Evolutionary conservation across 2,113 vertebrate species (phyloP).

Genomic region (Epinephelus fuscoguttatus): DNA sequence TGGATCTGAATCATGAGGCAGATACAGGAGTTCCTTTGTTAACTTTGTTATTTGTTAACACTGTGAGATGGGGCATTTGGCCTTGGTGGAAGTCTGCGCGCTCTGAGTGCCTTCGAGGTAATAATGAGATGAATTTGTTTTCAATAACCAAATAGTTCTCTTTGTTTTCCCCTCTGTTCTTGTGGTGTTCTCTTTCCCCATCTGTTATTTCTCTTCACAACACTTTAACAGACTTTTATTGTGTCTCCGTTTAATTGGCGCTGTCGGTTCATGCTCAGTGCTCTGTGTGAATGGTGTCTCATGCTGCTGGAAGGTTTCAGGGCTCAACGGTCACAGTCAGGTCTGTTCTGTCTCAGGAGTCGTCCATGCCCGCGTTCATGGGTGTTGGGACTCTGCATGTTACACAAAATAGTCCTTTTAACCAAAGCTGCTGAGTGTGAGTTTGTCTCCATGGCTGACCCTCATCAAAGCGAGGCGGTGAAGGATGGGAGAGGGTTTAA

Average conservation of each 20-base stretch:
- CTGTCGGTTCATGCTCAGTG: conserved; percentile 23
- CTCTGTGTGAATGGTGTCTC: conserved; percentile 31
- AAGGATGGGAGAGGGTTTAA: conserved; percentile 27
- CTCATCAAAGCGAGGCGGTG: conserved; percentile 20
- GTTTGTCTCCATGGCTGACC: conserved; percentile 32
- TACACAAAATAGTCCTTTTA: conserved; percentile 9
- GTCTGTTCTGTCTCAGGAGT: not conserved
- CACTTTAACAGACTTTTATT: conserved; percentile 35
- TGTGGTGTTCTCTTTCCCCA: not conserved
- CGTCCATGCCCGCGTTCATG: not conserved
- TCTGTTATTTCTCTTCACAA: conserved; percentile 11
- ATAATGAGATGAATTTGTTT: not conserved
- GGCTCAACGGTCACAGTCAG: conserved; percentile 11
- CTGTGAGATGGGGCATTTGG: no score
- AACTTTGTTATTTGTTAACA: no score
- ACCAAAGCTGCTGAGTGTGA: conserved; percentile 45
- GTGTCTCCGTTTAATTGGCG: conserved; percentile 34
- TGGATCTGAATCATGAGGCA: no score
- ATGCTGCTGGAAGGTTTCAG: conserved; percentile 23
- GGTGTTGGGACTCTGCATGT: not conserved
- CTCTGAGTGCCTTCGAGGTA: not conserved
- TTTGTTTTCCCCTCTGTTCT: not conserved
- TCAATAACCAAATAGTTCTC: not conserved
- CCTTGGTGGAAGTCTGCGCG: no score
- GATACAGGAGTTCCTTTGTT: no score